Conservation (phyloP, 1,140 invertebrate genomes). For the Trichonephila clavipes region DNA sequence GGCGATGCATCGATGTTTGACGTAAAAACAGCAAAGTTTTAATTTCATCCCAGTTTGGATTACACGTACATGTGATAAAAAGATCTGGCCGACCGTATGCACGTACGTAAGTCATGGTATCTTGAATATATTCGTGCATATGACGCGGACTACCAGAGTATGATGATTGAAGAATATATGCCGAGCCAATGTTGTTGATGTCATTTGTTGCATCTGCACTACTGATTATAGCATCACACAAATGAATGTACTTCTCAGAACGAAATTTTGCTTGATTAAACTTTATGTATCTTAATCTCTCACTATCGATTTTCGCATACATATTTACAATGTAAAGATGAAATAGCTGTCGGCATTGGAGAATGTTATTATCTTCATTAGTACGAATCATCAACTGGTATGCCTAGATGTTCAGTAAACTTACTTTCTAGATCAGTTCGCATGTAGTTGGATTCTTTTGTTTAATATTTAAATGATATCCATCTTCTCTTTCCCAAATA, state of each 20-base stretch:
- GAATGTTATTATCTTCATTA: conserved; percentile 76
- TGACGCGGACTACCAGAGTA: no score
- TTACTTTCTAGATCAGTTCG: conserved; percentile 25
- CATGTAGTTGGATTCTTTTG: conserved; percentile 7
- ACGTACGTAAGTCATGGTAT: no score
- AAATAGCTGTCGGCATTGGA: conserved; percentile 76
- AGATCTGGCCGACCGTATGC: no score
- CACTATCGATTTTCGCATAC: conserved; percentile 75
- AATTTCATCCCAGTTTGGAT: no score
- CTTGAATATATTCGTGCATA: no score
- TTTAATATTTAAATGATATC: conserved; percentile 59
- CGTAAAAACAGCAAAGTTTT: no score
- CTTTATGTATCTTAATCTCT: conserved; percentile 69
- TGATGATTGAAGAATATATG: conserved; percentile 37
- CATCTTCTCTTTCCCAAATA: conserved; percentile 72
- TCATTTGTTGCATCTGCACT: conserved; percentile 5
- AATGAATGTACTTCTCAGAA: no score
- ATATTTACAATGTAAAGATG: conserved; percentile 77
- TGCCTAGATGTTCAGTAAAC: conserved; percentile 15
- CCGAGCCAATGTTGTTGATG: not conserved
- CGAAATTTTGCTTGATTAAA: no score
- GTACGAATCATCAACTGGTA: conserved; percentile 54
- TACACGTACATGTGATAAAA: conserved; percentile 32
- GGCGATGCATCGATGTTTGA: no score
- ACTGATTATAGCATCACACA: no score